phyloP scores from a whole-genome alignment of 2,888 invertebrate species.

The Aspidiotus destructor region DNA sequence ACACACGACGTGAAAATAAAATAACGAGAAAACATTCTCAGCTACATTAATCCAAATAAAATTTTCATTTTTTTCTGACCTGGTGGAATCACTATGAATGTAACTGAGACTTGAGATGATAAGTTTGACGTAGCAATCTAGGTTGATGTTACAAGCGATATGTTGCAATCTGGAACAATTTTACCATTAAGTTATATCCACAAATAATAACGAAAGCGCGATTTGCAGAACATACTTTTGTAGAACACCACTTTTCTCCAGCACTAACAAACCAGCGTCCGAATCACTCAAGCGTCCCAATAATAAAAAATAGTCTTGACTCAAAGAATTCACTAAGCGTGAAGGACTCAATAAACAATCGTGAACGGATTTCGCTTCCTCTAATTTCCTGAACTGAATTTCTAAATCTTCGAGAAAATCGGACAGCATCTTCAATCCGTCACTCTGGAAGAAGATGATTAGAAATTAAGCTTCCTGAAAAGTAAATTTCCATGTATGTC shows the following conservation, averaged over 20 bases:
- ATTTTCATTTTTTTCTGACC: constrained; percentile 43
- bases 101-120: constrained; percentile 88
- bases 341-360: constrained; percentile 81
- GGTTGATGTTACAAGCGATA: constrained; percentile 50
- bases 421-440: constrained; percentile 22
- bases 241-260: constrained; percentile 41
- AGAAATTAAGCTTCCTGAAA: constrained; percentile 60
- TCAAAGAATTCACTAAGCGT: constrained; percentile 77
- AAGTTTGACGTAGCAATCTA: constrained; percentile 87
- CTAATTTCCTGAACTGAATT: constrained; percentile 61
- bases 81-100: constrained; percentile 56
- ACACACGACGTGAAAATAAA: constrained; percentile 43
- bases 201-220: background rate
- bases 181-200: background rate
- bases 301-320: constrained; percentile 89
- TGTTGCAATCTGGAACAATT: constrained; percentile 30
- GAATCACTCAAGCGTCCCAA: constrained; percentile 75
- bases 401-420: constrained; percentile 74
- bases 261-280: constrained; percentile 55
- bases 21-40: constrained; percentile 38
- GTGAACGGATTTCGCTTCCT: constrained; percentile 64
- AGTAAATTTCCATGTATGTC: constrained; percentile 40
- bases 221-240: constrained; percentile 26
- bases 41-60: background rate
- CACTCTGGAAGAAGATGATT: constrained; percentile 41